A percentile compares a stretch with the other conserved stretches of the same genome.
Evolutionary conservation across 2,113 vertebrate species (phyloP).

Genomic region (Pogonocichla stellata): DNA sequence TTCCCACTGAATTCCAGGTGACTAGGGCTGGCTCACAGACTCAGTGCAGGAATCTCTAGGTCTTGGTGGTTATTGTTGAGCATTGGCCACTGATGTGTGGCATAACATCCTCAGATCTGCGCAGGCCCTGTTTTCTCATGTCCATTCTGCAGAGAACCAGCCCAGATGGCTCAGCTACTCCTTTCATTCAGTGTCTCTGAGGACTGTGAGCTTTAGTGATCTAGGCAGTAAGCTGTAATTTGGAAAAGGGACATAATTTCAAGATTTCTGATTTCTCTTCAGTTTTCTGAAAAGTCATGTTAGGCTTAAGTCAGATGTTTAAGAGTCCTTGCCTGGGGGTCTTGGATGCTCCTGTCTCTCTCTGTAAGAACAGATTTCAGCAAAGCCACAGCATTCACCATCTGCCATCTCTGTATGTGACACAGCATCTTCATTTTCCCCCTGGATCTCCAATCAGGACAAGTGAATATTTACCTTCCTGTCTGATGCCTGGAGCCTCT

Average conservation of each 20-base stretch:
- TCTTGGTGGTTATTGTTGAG: background rate
- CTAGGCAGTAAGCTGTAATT: background rate
- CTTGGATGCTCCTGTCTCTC: background rate
- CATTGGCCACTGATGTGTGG: background rate
- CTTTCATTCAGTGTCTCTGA: accelerated
- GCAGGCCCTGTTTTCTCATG: background rate
- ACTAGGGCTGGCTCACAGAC: background rate
- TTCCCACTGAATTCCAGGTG: background rate
- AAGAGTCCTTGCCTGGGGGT: background rate
- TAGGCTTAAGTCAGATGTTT: background rate
- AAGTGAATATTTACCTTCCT: background rate
- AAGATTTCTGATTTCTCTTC: background rate
- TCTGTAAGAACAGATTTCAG: background rate
- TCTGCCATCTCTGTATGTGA: background rate
- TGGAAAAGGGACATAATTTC: background rate
- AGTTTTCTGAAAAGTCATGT: background rate
- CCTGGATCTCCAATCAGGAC: background rate
- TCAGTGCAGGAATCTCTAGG: background rate
- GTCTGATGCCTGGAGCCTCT: background rate
- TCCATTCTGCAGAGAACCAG: background rate
- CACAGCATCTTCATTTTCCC: background rate
- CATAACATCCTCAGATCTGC: background rate
- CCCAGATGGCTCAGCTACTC: background rate
- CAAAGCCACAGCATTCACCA: background rate
- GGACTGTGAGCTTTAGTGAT: background rate